Conservation (phyloP, 37 sponge, comb jelly and placozoan genomes). For the Spongilla lacustris region DNA sequence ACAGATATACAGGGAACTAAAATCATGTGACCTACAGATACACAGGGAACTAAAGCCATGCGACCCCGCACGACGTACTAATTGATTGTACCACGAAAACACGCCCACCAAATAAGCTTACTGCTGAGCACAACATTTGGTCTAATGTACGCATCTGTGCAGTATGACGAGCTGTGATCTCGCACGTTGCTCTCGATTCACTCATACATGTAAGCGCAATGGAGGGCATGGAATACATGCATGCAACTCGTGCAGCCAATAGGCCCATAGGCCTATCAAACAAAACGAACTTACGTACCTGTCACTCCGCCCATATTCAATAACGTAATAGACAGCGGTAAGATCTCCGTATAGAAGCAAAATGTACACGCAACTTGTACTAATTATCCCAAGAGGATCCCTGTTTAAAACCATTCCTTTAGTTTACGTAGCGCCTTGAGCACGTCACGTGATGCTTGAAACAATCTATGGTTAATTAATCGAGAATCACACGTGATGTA, state of each 20-base stretch:
- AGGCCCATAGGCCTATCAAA: too few species aligned
- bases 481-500: not conserved
- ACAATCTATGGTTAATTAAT: too few species aligned
- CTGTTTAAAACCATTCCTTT: constrained; percentile 51
- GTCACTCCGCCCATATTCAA: constrained; percentile 57
- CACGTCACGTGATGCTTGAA: not conserved
- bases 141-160: too few species aligned
- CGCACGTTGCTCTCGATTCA: too few species aligned
- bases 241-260: not conserved
- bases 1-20: too few species aligned
- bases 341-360: constrained; percentile 68
- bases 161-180: too few species aligned
- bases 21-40: too few species aligned
- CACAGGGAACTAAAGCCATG: too few species aligned
- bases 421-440: not conserved
- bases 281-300: not conserved
- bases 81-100: too few species aligned
- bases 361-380: constrained; percentile 31
- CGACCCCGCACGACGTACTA: too few species aligned
- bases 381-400: constrained; percentile 54
- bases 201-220: not conserved
- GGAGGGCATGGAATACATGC: not conserved
- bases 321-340: constrained; percentile 57
- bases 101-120: too few species aligned
- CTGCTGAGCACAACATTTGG: too few species aligned